phyloP scores from a whole-genome alignment of 2,797 vertebrate species.

The Hirundo rustica region DNA sequence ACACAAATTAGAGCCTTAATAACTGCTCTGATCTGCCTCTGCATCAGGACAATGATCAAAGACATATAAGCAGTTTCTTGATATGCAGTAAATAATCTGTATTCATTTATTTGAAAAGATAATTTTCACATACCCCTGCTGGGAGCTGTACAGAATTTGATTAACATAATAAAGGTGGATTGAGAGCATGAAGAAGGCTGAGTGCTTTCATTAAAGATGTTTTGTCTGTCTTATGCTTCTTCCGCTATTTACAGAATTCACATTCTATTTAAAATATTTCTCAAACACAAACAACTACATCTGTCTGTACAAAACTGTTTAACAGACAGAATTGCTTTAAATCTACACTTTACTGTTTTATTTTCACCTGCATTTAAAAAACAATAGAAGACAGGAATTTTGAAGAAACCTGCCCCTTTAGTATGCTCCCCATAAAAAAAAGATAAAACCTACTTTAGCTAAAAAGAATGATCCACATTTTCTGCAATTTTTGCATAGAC shows the following conservation, averaged over 20 bases:
- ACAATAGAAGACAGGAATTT: neutral
- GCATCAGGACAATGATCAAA: conserved; percentile 4
- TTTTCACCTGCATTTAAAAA: neutral
- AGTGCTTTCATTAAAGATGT: neutral
- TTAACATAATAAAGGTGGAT: conserved; percentile 54
- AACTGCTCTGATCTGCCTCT: neutral
- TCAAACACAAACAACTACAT: neutral
- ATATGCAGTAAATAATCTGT: conserved; percentile 37
- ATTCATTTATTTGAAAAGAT: conserved; percentile 28
- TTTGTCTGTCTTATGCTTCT: neutral
- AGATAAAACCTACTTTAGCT: neutral
- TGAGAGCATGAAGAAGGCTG: neutral
- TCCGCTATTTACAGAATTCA: neutral
- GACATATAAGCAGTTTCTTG: conserved; percentile 1
- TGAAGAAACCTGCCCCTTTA: neutral
- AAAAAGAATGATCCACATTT: neutral
- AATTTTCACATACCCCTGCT: conserved; percentile 5
- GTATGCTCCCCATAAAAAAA: neutral
- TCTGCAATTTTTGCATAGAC: neutral
- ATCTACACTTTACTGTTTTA: neutral
- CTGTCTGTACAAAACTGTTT: neutral
- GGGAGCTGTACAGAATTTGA: neutral
- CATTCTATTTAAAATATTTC: neutral
- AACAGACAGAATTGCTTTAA: neutral
- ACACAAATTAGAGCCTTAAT: neutral